phyloP scores from a whole-genome alignment of 2,888 invertebrate species.

The Patella ulyssiponensis region DNA sequence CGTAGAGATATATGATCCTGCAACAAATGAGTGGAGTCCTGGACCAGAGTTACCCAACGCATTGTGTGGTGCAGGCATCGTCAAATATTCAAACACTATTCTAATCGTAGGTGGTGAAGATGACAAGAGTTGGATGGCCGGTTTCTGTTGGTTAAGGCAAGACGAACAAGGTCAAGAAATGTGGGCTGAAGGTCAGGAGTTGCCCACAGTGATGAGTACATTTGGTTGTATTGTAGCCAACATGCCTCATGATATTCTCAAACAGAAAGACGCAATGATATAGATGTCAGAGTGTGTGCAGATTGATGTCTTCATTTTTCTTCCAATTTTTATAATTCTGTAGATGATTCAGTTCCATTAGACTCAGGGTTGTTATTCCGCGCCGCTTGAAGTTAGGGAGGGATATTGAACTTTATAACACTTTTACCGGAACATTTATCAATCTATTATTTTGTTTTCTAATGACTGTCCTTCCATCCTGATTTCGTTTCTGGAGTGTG shows the following conservation, averaged over 20 bases:
- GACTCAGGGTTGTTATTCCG: no score
- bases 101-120: constrained; percentile 69
- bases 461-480: no score
- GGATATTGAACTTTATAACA: no score
- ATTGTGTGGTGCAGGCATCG: constrained; percentile 68
- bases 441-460: no score
- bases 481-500: no score
- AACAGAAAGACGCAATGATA: constrained; percentile 30
- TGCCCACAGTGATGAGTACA: constrained; percentile 69
- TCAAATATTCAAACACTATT: constrained; percentile 67
- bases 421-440: no score
- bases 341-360: no score
- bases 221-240: constrained; percentile 70
- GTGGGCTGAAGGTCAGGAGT: constrained; percentile 69
- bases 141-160: constrained; percentile 62
- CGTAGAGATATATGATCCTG: constrained; percentile 68
- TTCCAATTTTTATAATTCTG: no score
- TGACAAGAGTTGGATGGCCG: constrained; percentile 71
- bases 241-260: constrained; percentile 54
- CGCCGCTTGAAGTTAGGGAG: no score
- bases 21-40: constrained; percentile 54
- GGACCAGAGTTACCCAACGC: constrained; percentile 70
- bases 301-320: no score
- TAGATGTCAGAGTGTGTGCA: no score
- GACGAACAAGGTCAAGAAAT: constrained; percentile 48